Conservation (phyloP, 2,888 invertebrate genomes). For the Orchestes rusci region DNA sequence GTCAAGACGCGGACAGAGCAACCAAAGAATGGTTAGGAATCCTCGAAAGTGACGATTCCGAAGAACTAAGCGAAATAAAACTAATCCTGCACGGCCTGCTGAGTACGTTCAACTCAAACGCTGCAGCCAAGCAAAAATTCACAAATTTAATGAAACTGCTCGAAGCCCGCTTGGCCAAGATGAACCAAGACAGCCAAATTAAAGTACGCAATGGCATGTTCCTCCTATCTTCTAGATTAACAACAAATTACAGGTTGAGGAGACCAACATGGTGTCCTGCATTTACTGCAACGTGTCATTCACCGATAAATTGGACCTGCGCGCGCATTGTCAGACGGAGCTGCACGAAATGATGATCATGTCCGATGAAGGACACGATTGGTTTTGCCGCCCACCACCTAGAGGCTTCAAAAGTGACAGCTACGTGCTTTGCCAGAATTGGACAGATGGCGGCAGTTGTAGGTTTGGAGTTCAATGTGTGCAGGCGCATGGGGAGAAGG, state of each 20-base stretch:
- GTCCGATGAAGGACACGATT: slow-evolving; percentile 63
- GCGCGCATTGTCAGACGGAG: slow-evolving; percentile 55
- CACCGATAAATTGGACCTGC: slow-evolving; percentile 48
- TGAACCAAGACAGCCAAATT: too few relatives aligned
- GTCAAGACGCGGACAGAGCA: slow-evolving; percentile 51
- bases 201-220: too few relatives aligned
- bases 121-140: slow-evolving; percentile 36
- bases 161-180: slow-evolving; percentile 28
- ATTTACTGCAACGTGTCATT: slow-evolving; percentile 54
- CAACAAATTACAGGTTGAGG: too few relatives aligned
- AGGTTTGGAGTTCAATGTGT: slow-evolving; percentile 65
- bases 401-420: slow-evolving; percentile 58
- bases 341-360: slow-evolving; percentile 54
- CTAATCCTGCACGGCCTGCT: slow-evolving; percentile 49
- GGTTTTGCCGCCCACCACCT: slow-evolving; percentile 63
- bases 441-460: slow-evolving; percentile 51
- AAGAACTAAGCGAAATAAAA: slow-evolving; percentile 43
- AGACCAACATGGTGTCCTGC: slow-evolving; percentile 44
- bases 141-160: slow-evolving; percentile 29
- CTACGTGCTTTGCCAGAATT: slow-evolving; percentile 57
- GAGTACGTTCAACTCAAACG: slow-evolving; percentile 29
- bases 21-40: slow-evolving; percentile 51
- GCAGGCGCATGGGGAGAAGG: slow-evolving; percentile 65
- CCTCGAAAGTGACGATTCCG: slow-evolving; percentile 35
- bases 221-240: slow-evolving; percentile 27